Percentiles rank a stretch among this genome's conserved stretches.
Conservation (phyloP, 2,888 invertebrate species). For the Yponomeuta evonymella region DNA sequence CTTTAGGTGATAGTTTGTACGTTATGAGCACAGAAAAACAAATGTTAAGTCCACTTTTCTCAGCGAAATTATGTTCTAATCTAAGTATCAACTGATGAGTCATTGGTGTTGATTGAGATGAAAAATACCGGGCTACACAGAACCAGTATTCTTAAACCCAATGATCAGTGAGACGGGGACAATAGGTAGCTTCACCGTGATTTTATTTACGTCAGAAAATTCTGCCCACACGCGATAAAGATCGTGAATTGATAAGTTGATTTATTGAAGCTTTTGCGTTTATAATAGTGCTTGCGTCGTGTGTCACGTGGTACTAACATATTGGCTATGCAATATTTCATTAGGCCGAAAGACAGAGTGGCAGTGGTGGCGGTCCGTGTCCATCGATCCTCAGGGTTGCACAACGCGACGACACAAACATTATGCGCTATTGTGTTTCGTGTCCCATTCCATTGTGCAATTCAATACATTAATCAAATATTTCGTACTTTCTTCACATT, state of each 20-base stretch:
- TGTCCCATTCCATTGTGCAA: constrained; percentile 23
- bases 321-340: constrained; percentile 20
- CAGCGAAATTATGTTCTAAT: background rate
- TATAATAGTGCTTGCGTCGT: background rate
- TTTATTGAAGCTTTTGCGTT: constrained; percentile 11
- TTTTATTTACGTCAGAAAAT: constrained; percentile 41
- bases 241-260: constrained; percentile 42
- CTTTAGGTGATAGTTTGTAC: background rate
- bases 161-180: constrained; percentile 1
- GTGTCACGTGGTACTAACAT: constrained; percentile 12
- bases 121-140: background rate
- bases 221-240: constrained; percentile 38
- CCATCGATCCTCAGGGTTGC: constrained; percentile 29
- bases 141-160: constrained; percentile 2
- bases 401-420: constrained; percentile 35
- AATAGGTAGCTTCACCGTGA: constrained; percentile 16
- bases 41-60: background rate
- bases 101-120: background rate
- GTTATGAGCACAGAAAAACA: background rate
- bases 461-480: constrained; percentile 25
- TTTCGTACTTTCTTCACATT: constrained; percentile 14
- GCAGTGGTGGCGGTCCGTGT: constrained; percentile 2
- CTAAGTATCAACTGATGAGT: background rate
- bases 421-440: constrained; percentile 36
- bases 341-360: constrained; percentile 1